phyloP scores from a whole-genome alignment of 2,888 invertebrate species.

The Macropis europaea region DNA sequence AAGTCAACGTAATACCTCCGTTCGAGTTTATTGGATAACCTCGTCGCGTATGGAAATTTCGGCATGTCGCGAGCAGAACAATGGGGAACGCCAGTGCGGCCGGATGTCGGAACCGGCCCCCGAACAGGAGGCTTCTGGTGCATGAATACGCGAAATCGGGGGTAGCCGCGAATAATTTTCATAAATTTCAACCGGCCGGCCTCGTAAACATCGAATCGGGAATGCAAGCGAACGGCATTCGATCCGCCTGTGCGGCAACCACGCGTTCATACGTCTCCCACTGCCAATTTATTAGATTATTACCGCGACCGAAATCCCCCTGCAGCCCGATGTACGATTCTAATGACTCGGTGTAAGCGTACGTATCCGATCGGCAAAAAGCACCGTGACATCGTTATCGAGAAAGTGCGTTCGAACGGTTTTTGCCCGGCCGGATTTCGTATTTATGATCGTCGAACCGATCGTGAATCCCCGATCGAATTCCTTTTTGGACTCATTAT shows the following conservation, averaged over 20 bases:
- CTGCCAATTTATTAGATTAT: slow-evolving; percentile 73
- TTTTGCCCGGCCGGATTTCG: neutral
- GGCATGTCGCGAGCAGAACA: slow-evolving; percentile 54
- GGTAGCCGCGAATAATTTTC: slow-evolving; percentile 75
- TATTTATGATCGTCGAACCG: slow-evolving; percentile 22
- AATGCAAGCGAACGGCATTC: slow-evolving; percentile 39
- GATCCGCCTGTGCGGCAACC: slow-evolving; percentile 18
- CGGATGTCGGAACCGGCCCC: slow-evolving; percentile 35
- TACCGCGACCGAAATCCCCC: slow-evolving; percentile 48
- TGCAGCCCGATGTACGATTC: slow-evolving; percentile 2
- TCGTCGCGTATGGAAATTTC: slow-evolving; percentile 56
- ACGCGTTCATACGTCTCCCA: slow-evolving; percentile 35
- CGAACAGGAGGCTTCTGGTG: slow-evolving; percentile 9
- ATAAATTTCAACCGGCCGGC: slow-evolving; percentile 71
- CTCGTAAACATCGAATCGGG: slow-evolving; percentile 70
- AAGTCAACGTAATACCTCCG: slow-evolving; percentile 28
- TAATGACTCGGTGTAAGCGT: slow-evolving; percentile 19
- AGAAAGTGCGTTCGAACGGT: neutral
- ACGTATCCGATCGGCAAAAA: neutral
- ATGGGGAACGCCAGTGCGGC: slow-evolving; percentile 37
- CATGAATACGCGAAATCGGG: slow-evolving; percentile 68
- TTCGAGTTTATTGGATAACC: slow-evolving; percentile 54
- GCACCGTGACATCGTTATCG: slow-evolving; percentile 30
- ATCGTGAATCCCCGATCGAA: slow-evolving; percentile 1
- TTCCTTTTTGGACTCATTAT: slow-evolving; percentile 12